Percentiles rank a stretch among this genome's conserved stretches.
These are phyloP conservation scores for Marmota flaviventris DNA, from an alignment of 2,113 vertebrate species.

Conservation along the genomic window DNA sequence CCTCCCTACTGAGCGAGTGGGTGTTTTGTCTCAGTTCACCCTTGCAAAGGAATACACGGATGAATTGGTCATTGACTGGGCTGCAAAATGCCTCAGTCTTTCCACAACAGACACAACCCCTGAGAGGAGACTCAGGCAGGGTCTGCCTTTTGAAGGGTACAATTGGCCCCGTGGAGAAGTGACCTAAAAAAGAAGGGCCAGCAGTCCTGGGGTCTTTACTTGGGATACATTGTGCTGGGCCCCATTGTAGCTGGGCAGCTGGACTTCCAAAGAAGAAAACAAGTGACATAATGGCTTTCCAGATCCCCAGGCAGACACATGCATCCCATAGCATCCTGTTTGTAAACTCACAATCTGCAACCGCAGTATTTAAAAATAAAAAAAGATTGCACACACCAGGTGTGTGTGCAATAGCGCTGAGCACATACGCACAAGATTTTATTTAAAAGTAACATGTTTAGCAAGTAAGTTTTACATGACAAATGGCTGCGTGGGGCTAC, in stretches of 20 bases:
- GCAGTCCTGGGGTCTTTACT: neutral
- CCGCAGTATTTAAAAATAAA: neutral
- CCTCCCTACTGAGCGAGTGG: neutral
- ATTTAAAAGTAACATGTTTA: neutral
- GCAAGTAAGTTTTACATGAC: neutral
- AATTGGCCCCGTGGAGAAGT: accelerated
- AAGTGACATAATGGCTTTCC: neutral
- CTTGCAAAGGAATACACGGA: neutral
- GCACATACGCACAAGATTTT: accelerated
- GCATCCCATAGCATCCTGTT: neutral
- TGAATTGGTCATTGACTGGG: no score
- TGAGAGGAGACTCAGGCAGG: neutral
- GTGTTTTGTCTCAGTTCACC: neutral
- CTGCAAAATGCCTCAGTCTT: neutral
- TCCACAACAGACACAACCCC: neutral
- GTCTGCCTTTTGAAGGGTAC: neutral
- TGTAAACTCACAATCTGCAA: neutral
- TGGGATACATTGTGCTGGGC: accelerated
- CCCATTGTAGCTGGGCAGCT: accelerated
- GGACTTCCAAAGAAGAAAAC: neutral
- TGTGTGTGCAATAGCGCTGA: neutral
- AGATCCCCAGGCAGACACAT: neutral
- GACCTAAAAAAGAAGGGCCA: neutral
- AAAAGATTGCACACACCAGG: neutral
- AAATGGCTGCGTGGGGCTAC: neutral